These are phyloP conservation scores for Dasysyrphus tricinctus DNA, from an alignment of 2,888 invertebrate species.

Conservation along the genomic window DNA sequence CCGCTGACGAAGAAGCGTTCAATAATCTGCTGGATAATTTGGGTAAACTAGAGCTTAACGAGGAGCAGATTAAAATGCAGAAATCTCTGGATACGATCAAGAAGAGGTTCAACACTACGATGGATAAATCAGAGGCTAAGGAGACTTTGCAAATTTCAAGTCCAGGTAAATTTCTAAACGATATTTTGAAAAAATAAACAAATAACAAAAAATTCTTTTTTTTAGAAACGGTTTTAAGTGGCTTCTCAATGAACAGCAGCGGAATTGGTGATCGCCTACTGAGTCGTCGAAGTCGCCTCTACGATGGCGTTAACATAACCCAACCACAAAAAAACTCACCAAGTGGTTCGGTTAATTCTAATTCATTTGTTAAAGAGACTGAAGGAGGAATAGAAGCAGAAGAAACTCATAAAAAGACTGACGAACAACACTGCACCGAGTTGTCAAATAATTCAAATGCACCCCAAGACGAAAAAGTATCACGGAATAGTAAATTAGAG, in stretches of 20 bases:
- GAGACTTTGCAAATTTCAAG: constrained; percentile 47
- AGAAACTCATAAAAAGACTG: constrained; percentile 67
- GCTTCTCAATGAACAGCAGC: constrained; percentile 68
- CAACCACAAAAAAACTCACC: constrained; percentile 73
- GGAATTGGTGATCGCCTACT: constrained; percentile 80
- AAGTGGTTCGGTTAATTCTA: constrained; percentile 76
- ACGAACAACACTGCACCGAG: constrained; percentile 75
- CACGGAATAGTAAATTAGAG: constrained; percentile 77
- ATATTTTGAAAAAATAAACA: neutral
- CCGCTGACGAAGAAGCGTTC: constrained; percentile 81
- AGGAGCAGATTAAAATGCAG: constrained; percentile 82
- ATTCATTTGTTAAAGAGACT: constrained; percentile 79
- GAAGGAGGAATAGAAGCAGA: constrained; percentile 67
- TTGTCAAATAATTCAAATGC: constrained; percentile 73
- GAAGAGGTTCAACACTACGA: constrained; percentile 79
- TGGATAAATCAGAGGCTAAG: constrained; percentile 63
- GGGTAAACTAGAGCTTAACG: constrained; percentile 79
- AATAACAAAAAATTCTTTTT: neutral
- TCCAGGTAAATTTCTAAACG: constrained; percentile 33
- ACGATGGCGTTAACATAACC: constrained; percentile 81
- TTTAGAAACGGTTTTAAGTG: constrained; percentile 66
- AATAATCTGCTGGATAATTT: constrained; percentile 82
- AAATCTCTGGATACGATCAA: constrained; percentile 82
- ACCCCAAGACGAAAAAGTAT: constrained; percentile 54
- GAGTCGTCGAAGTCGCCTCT: constrained; percentile 82